Percentiles rank a stretch among this genome's conserved stretches.
Evolutionary conservation across 2,888 invertebrate genomes (phyloP).

Genomic region (Punctoribates punctum): DNA sequence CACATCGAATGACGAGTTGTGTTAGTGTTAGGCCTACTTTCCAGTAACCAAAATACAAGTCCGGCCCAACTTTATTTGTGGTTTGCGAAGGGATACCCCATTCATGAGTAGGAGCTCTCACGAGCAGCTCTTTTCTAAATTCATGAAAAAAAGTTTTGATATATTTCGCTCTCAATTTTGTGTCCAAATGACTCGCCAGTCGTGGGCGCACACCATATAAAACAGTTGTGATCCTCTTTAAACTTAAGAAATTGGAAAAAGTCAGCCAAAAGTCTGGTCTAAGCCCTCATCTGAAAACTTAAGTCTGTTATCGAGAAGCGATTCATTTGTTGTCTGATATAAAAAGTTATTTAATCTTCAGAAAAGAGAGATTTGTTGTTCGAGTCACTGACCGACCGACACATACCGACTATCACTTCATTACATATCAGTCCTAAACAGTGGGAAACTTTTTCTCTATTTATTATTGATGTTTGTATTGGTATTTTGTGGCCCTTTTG

Average conservation of each 20-base stretch:
- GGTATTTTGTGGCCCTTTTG: conserved; percentile 14
- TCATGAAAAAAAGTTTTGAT: neutral
- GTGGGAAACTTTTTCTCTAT: neutral
- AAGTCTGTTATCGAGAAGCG: conserved; percentile 17
- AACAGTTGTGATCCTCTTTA: neutral
- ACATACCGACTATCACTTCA: conserved; percentile 17
- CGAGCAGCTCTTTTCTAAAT: neutral
- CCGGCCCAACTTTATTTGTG: conserved; percentile 12
- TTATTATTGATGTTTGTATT: conserved; percentile 3
- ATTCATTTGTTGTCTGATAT: neutral
- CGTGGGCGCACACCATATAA: conserved; percentile 26
- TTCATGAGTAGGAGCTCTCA: neutral
- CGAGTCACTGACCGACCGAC: neutral
- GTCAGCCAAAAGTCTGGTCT: conserved; percentile 18
- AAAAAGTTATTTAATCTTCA: conserved; percentile 2
- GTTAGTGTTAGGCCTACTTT: conserved; percentile 28
- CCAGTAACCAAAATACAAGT: conserved; percentile 15
- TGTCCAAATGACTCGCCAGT: conserved; percentile 25
- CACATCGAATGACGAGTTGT: neutral
- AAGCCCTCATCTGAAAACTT: neutral
- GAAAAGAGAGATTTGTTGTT: neutral
- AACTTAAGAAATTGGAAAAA: neutral
- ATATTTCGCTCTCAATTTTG: conserved; percentile 1
- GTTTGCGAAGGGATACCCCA: neutral
- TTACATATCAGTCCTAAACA: conserved; percentile 21